Base-by-base conservation (phyloP, 2,888 invertebrate species). In the Germaria angustata region DNA sequence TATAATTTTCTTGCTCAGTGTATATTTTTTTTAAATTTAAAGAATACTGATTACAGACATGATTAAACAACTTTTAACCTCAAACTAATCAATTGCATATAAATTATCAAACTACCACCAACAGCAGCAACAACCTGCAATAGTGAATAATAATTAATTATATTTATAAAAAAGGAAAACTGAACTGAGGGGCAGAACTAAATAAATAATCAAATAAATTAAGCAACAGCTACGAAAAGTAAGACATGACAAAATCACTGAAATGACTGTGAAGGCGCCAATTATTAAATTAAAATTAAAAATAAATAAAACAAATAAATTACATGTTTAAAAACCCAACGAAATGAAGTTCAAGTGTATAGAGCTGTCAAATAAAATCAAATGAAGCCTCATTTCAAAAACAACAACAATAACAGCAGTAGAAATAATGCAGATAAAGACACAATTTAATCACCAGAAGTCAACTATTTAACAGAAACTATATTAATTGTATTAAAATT, bases 261-360 rank as follows among this genome's bases (percentile, higher is more conserved):
- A 77, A 55, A 11, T 44, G 51, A 65, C 71, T 61, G 24, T 36
- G 9, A 61, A 65, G 76, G 80, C 80, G 80, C 80, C 76, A 65
- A 78, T 24, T 57, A 51, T 22, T 6, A 53, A 65, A 73, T 44
- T 73, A 7, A 68, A 76, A 17, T 13, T 32, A 61, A 61, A 41
- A 20, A 32, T 0, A 49, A 41, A 44, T 28, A 49, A 55, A 53
- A 28, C 15, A 59, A 59, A 22, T 13, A 65, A 11, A 53, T 13
- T 28, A 36, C 9, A 3, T n/a, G 6, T 32, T 22, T 32, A 20
- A 53, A 63, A 59, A 32, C 20, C 24, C 15, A 49, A 59, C 34
- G 53, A 63, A 63, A 63, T 28, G 55, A 66, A 76, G 51, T 59
- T 81, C 59, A 81, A 66, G 59, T 22, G 49, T 51, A 44, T 17